Percentiles rank a stretch among this genome's conserved stretches.
These are phyloP conservation scores for Anastatus disparis DNA, from an alignment of 1,140 invertebrate species.

Conservation along the genomic window DNA sequence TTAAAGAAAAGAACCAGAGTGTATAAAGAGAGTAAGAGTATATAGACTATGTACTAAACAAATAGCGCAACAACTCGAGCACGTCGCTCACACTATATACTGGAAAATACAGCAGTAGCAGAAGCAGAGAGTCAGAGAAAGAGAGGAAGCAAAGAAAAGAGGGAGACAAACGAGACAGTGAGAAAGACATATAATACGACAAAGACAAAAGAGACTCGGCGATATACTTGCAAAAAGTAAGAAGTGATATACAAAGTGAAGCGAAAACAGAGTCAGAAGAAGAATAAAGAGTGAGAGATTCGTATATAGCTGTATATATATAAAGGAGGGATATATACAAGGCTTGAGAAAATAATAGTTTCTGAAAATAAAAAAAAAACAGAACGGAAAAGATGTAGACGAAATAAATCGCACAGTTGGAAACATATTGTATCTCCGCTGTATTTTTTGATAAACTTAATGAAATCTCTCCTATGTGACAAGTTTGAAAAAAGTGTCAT, in stretches of 20 bases:
- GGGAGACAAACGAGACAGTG: neutral
- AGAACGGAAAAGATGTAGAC: neutral
- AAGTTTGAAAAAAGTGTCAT: no score
- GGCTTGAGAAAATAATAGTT: no score
- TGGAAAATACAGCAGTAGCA: neutral
- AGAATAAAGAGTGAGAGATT: neutral
- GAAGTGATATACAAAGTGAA: neutral
- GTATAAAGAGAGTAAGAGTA: no score
- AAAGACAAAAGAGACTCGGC: slow-evolving; percentile 2
- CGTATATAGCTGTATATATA: no score
- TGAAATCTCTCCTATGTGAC: no score
- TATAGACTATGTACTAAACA: neutral
- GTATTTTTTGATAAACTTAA: no score
- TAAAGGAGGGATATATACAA: no score
- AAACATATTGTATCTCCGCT: neutral
- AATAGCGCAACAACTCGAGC: neutral
- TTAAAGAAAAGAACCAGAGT: neutral
- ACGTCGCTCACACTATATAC: neutral
- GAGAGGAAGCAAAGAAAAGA: neutral
- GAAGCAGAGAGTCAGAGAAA: neutral
- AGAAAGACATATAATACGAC: slow-evolving; percentile 12
- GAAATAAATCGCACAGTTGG: slow-evolving; percentile 2
- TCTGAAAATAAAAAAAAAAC: neutral
- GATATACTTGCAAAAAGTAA: slow-evolving; percentile 13
- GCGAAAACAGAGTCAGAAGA: neutral